These are phyloP conservation scores for Arge pagana DNA, from an alignment of 2,888 invertebrate genomes.

Conservation along the genomic window DNA sequence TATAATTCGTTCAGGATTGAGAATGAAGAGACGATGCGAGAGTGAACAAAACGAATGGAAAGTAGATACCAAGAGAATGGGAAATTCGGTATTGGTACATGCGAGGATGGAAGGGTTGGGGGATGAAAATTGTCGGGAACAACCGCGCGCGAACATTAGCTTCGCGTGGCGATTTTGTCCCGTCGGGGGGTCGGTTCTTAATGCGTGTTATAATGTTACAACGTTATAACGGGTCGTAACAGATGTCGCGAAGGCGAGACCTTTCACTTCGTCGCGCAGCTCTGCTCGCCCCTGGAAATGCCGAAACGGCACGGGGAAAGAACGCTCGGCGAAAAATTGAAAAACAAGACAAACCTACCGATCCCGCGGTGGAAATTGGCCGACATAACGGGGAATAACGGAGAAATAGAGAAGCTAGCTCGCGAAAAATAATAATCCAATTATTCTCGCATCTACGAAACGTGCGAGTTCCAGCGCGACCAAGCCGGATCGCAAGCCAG, in stretches of 20 bases:
- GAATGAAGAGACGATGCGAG: not conserved
- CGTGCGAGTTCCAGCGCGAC: too few relatives aligned
- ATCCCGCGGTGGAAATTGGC: too few relatives aligned
- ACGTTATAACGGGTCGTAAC: constrained; percentile 21
- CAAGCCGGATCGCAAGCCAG: too few relatives aligned
- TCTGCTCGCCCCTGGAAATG: not conserved
- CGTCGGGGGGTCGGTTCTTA: constrained; percentile 11
- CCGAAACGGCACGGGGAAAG: too few relatives aligned
- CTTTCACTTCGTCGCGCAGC: not conserved
- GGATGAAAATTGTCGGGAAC: constrained; percentile 4
- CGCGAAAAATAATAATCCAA: too few relatives aligned
- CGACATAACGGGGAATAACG: too few relatives aligned
- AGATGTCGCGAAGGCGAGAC: constrained; percentile 9
- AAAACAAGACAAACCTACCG: too few relatives aligned
- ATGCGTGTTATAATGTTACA: constrained; percentile 13
- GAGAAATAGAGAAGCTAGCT: too few relatives aligned
- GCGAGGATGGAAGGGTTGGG: not conserved
- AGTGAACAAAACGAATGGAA: not conserved
- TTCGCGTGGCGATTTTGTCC: constrained; percentile 8
- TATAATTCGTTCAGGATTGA: too few relatives aligned
- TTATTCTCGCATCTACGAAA: too few relatives aligned
- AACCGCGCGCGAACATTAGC: not conserved
- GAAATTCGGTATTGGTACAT: constrained; percentile 1
- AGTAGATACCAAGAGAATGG: constrained; percentile 1
- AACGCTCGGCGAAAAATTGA: too few relatives aligned